Evolutionary conservation across 2,888 invertebrate species (phyloP).

Genomic region (Creontiades dilutus): DNA sequence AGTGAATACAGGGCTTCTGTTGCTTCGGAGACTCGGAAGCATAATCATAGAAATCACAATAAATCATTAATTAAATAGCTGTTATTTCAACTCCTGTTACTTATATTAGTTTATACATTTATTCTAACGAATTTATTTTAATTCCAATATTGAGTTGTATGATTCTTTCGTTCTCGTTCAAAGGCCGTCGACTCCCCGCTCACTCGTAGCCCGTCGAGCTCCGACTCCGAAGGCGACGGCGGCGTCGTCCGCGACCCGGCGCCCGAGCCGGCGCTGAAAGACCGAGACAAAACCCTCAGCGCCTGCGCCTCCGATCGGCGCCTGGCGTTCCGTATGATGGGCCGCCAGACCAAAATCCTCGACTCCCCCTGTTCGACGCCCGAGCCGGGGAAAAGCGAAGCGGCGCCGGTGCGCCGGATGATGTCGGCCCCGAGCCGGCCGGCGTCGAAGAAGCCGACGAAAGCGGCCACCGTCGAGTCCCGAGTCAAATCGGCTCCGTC

Average conservation of each 20-base stretch:
- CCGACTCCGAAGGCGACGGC: conserved; percentile 53
- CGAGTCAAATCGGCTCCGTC: conserved; percentile 70
- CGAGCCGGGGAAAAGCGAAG: conserved; percentile 54
- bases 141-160: not conserved
- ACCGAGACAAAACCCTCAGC: conserved; percentile 31
- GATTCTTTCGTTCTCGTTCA: not conserved
- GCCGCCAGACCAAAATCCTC: conserved; percentile 65
- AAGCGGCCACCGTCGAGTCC: conserved; percentile 64
- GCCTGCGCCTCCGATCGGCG: conserved; percentile 63
- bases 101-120: too few relatives aligned
- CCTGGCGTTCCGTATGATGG: conserved; percentile 74
- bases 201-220: conserved; percentile 55
- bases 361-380: conserved; percentile 71
- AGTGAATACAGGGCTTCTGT: too few relatives aligned
- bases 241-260: not conserved
- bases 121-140: not conserved
- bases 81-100: too few relatives aligned
- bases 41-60: too few relatives aligned
- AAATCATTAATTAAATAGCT: too few relatives aligned
- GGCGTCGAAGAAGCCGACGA: conserved; percentile 55
- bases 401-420: conserved; percentile 60
- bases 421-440: conserved; percentile 73
- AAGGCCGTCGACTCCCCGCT: conserved; percentile 58
- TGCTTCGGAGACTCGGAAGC: too few relatives aligned
- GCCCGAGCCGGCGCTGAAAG: conserved; percentile 1